phyloP scores from a whole-genome alignment of 2,888 invertebrate genomes.

The Cheilosia vernalis region DNA sequence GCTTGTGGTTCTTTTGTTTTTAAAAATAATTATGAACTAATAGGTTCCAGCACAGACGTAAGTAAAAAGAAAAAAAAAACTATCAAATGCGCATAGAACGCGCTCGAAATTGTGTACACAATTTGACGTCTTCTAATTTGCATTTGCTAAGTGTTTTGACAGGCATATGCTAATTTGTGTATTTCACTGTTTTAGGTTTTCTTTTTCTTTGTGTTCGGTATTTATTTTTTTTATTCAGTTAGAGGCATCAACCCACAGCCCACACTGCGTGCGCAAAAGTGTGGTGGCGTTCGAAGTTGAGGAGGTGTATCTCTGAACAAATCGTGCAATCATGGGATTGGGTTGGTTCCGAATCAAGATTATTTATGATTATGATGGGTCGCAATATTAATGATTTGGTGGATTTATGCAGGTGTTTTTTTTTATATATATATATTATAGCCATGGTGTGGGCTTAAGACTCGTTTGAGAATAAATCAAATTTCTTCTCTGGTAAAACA shows the following conservation, averaged over 20 bases:
- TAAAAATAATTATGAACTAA: slow-evolving; percentile 42
- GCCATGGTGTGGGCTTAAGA: slow-evolving; percentile 25
- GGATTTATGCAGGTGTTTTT: slow-evolving; percentile 63
- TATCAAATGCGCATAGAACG: not conserved
- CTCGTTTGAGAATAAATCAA: slow-evolving; percentile 24
- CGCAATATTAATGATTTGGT: slow-evolving; percentile 34
- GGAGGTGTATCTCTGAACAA: slow-evolving; percentile 62
- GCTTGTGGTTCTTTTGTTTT: slow-evolving; percentile 33
- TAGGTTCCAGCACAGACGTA: no score
- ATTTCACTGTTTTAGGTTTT: slow-evolving; percentile 14
- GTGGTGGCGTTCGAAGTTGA: slow-evolving; percentile 62
- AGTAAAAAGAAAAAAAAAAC: not conserved
- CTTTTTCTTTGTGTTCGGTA: not conserved
- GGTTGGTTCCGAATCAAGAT: slow-evolving; percentile 43
- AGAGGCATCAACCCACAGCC: slow-evolving; percentile 40
- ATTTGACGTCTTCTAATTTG: slow-evolving; percentile 60
- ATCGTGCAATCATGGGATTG: slow-evolving; percentile 49
- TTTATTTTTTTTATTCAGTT: slow-evolving; percentile 19
- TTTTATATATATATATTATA: no score
- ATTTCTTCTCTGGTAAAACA: slow-evolving; percentile 3
- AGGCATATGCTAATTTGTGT: slow-evolving; percentile 64
- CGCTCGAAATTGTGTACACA: slow-evolving; percentile 32
- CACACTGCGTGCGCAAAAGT: slow-evolving; percentile 35
- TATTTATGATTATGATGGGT: slow-evolving; percentile 65
- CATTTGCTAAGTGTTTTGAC: slow-evolving; percentile 73